Evolutionary conservation across 2,113 vertebrate genomes (phyloP), one percentile per base, ranked within the genome.

Genomic region (Pseudorectes ferrugineus): DNA sequence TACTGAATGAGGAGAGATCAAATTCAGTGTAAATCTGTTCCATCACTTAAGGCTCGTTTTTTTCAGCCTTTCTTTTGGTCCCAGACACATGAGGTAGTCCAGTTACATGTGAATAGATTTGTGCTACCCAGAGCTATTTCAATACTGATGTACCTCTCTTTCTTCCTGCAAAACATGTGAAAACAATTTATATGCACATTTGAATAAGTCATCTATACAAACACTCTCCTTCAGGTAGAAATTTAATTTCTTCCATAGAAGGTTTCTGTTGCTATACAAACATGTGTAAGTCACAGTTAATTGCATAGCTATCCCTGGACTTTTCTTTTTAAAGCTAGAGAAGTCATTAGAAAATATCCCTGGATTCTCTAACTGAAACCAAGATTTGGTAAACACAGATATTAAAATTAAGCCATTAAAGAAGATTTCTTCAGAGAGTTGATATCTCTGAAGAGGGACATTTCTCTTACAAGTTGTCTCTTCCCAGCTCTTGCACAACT

Each of bases 321-420:
- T 97, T 97, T 89, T 93, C 65, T 96, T 96, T 96, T 94, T 82
- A 78, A 96, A 85, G 59, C 48, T 86, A 88, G 52, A 91, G 70
- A 94, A 93, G 78, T 95, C 24, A 87, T 87, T 88, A 95, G 84
- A 95, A 97, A 91, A 74, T 42, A 95, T 70, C 70, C 31, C 78
- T 94, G 78, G 38, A 90, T 85, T 89, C 72, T 62, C 52, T 68
- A 91, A 84, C 12, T 90, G 40, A 54, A 94, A 80, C 21, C 48
- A 68, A 78, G 71, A 78, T 96, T 82, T 89, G 48, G 63, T 93
- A 96, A 96, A 95, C 74, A 89, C 5, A 17, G 35, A 52, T 89
- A 81, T 58, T 95, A 94, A 89, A 96, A 95, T 93, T 54, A 96
- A 96, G 89, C 35, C 35, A 68, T 88, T 93, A 93, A 83, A 96